Percentiles rank a stretch among this genome's conserved stretches.
Conservation (phyloP, 92 coral and sea anemone genomes). For the Porites divaricata region DNA sequence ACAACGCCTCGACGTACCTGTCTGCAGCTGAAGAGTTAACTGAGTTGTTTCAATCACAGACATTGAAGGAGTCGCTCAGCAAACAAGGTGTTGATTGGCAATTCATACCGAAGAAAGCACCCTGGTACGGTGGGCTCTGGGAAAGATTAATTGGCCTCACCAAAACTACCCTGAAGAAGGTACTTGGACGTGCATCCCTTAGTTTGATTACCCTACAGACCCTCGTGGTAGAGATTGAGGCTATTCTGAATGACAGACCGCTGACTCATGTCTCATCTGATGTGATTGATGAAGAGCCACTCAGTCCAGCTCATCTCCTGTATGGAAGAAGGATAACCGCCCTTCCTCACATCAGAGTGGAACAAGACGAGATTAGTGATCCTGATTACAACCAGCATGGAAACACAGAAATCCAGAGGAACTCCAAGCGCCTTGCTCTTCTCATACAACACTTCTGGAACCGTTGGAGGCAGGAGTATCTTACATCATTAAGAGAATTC, state of each 20-base stretch:
- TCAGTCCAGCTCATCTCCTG: conserved; percentile 64
- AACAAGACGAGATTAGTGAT: conserved; percentile 42
- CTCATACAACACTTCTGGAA: conserved; percentile 54
- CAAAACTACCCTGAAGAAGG: conserved; percentile 47
- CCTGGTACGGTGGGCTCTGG: conserved; percentile 71
- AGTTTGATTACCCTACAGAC: background rate
- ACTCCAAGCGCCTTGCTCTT: conserved; percentile 21
- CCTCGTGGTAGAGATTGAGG: conserved; percentile 17
- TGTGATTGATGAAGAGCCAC: conserved; percentile 37
- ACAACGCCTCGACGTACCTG: too few species aligned
- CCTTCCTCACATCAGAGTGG: conserved; percentile 44
- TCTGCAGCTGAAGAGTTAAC: too few species aligned
- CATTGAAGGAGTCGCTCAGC: too few species aligned
- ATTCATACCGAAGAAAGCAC: conserved; percentile 57
- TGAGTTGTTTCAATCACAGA: too few species aligned
- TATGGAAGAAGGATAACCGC: conserved; percentile 61
- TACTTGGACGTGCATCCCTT: conserved; percentile 29
- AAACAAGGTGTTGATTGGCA: too few species aligned
- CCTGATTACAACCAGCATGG: conserved; percentile 28
- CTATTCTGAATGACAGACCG: conserved; percentile 34
- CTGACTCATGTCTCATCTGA: conserved; percentile 30
- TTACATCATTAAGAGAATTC: conserved; percentile 29
- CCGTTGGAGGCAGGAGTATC: conserved; percentile 45
- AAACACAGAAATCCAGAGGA: conserved; percentile 14
- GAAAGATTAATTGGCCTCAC: conserved; percentile 57